Percentiles rank a stretch among this genome's conserved stretches.
Evolutionary conservation across 2,113 vertebrate species (phyloP).

Genomic region (Pituophis catenifer): DNA sequence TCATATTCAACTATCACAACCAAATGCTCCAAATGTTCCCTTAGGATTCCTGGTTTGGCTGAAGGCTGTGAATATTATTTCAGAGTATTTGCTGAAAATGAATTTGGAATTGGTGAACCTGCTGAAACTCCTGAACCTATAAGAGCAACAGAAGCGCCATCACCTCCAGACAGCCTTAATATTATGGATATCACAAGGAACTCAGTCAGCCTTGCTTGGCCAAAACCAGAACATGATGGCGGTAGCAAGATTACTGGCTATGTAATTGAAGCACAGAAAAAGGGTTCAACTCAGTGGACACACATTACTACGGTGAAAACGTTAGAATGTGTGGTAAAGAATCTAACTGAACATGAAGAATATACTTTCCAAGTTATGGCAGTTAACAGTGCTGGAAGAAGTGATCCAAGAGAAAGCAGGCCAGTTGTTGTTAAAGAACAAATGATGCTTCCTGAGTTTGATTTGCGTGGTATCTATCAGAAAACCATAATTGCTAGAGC

Average conservation of each 20-base stretch:
- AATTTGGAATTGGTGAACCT: conserved; percentile 93
- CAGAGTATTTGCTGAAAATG: conserved; percentile 95
- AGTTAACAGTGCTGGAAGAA: conserved; percentile 92
- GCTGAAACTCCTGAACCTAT: conserved; percentile 90
- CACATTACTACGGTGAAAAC: conserved; percentile 88
- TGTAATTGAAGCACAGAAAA: conserved; percentile 94
- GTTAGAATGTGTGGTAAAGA: conserved; percentile 86
- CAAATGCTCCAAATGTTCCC: conserved; percentile 87
- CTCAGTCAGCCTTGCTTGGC: conserved; percentile 90
- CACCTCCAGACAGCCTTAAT: conserved; percentile 87
- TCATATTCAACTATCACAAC: conserved; percentile 88
- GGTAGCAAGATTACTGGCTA: conserved; percentile 95
- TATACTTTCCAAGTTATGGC: conserved; percentile 96
- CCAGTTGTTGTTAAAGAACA: conserved; percentile 87
- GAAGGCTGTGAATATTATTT: conserved; percentile 98
- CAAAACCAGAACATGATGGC: conserved; percentile 93
- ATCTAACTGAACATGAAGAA: conserved; percentile 94
- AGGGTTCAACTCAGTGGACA: conserved; percentile 90
- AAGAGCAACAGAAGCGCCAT: conserved; percentile 90
- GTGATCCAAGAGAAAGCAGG: conserved; percentile 88
- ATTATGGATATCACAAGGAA: conserved; percentile 90
- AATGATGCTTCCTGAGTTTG: conserved; percentile 88
- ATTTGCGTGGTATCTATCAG: conserved; percentile 88
- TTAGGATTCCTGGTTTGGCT: conserved; percentile 80
- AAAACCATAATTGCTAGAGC: conserved; percentile 93